Conservation (phyloP, 2,888 invertebrate species). For the Phortica magna region DNA sequence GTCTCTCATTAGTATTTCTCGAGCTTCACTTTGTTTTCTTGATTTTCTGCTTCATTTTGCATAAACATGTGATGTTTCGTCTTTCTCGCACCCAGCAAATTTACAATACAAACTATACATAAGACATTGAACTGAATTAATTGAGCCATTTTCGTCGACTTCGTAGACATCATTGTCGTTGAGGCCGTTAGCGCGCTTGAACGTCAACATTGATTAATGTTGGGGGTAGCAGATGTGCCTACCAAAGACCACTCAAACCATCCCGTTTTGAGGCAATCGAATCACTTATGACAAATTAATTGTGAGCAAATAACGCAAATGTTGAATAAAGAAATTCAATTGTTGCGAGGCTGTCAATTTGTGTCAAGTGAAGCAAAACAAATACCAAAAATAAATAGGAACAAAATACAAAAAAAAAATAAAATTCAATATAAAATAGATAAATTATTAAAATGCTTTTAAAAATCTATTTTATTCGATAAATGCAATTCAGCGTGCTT, state of each 20-base stretch:
- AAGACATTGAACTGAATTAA: constrained; percentile 62
- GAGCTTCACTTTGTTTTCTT: neutral
- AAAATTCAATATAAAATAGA: neutral
- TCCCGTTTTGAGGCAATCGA: neutral
- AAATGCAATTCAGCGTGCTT: neutral
- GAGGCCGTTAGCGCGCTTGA: neutral
- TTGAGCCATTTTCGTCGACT: constrained; percentile 34
- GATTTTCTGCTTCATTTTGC: constrained; percentile 3
- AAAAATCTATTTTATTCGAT: neutral
- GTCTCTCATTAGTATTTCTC: constrained; percentile 18
- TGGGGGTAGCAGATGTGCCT: neutral
- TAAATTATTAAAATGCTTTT: neutral
- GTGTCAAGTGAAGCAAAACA: constrained; percentile 15
- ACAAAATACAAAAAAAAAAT: constrained; percentile 1
- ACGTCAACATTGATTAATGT: neutral
- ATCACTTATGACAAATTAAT: constrained; percentile 21
- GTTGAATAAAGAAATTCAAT: constrained; percentile 25
- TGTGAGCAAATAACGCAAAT: constrained; percentile 26
- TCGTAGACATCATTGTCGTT: constrained; percentile 32
- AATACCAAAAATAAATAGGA: neutral
- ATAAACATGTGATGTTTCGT: neutral
- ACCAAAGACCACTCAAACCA: neutral
- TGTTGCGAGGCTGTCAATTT: constrained; percentile 15
- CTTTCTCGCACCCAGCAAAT: constrained; percentile 14
- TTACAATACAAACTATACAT: constrained; percentile 30